These are phyloP conservation scores for Periophthalmodon schlosseri DNA, from an alignment of 2,113 vertebrate genomes.

Conservation along the genomic window DNA sequence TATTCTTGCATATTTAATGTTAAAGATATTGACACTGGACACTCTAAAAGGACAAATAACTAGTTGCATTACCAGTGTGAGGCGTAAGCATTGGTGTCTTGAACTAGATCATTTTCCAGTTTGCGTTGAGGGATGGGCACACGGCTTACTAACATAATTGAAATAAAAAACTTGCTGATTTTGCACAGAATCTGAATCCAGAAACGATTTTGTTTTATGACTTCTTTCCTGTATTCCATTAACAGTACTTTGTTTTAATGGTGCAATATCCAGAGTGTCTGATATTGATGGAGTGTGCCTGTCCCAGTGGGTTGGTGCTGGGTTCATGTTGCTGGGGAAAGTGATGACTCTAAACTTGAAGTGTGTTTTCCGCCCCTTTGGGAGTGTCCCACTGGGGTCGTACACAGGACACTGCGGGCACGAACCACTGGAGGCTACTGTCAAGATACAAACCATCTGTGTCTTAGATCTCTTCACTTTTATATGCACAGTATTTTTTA, in stretches of 20 bases:
- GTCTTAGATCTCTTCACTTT: constrained; percentile 10
- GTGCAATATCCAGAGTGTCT: neutral
- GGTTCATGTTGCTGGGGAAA: constrained; percentile 26
- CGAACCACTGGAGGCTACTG: constrained; percentile 16
- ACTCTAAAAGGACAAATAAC: neutral
- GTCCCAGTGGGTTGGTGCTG: constrained; percentile 36
- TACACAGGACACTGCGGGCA: constrained; percentile 9
- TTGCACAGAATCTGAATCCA: neutral
- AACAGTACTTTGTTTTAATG: neutral
- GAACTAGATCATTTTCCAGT: too few species aligned
- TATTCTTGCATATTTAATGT: too few species aligned
- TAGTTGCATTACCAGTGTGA: neutral
- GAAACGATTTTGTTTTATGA: neutral
- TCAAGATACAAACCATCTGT: constrained; percentile 30
- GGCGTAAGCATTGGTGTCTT: neutral
- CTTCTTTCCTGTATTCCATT: neutral
- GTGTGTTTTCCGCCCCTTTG: constrained; percentile 37
- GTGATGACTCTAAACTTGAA: constrained; percentile 31
- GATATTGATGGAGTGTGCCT: constrained; percentile 10
- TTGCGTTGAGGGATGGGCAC: too few species aligned
- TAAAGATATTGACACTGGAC: too few species aligned
- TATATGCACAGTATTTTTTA: neutral
- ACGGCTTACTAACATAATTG: neutral
- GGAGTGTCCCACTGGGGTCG: constrained; percentile 38
- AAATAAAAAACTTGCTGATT: neutral